Evolutionary conservation across 2,888 invertebrate species (phyloP).

Genomic region (Plebejus argus): DNA sequence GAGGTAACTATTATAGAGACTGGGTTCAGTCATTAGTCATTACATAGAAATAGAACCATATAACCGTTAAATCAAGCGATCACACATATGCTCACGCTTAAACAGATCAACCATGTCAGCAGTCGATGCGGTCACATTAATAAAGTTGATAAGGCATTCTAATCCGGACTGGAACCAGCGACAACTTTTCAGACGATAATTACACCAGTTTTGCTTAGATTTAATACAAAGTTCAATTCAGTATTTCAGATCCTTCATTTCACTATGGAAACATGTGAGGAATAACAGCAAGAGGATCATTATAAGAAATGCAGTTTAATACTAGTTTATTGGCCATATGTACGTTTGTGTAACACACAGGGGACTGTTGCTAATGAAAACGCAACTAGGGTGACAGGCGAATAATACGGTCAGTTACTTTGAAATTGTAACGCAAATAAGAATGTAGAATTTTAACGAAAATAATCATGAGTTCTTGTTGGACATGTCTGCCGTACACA

Average conservation of each 20-base stretch:
- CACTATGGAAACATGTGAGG: not conserved
- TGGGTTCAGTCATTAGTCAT: too few relatives aligned
- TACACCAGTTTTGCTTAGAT: too few relatives aligned
- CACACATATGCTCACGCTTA: too few relatives aligned
- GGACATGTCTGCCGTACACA: too few relatives aligned
- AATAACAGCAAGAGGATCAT: not conserved
- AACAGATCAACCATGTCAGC: too few relatives aligned
- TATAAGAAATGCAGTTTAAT: slow-evolving; percentile 17
- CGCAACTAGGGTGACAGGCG: slow-evolving; percentile 45
- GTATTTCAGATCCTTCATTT: not conserved
- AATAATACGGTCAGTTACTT: slow-evolving; percentile 27
- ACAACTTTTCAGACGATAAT: too few relatives aligned
- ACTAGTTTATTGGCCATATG: slow-evolving; percentile 76
- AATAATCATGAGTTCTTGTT: not conserved
- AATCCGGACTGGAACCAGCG: too few relatives aligned
- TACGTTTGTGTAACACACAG: slow-evolving; percentile 64
- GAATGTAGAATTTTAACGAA: not conserved
- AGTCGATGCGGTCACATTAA: too few relatives aligned
- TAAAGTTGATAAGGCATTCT: too few relatives aligned
- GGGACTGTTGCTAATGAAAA: slow-evolving; percentile 67
- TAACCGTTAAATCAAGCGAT: too few relatives aligned
- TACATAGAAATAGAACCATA: too few relatives aligned
- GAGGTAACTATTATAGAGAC: too few relatives aligned
- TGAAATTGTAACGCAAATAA: not conserved
- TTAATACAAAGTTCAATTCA: not conserved